Evolutionary conservation across 2,888 invertebrate species (phyloP), one percentile per base, ranked within the genome.

Genomic region (Hyles lineata): DNA sequence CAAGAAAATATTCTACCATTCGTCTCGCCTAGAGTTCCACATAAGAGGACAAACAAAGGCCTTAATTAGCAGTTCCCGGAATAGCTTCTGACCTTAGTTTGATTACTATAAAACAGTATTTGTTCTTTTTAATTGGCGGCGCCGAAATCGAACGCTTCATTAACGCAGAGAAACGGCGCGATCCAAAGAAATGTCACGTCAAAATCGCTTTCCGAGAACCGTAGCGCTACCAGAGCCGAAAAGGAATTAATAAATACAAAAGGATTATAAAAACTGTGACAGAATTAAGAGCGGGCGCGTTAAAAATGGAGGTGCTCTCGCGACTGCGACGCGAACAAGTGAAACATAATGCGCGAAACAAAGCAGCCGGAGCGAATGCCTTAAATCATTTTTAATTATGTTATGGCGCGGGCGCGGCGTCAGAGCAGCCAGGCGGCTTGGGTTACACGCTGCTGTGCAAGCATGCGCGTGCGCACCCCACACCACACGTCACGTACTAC

Each of bases 341-440:
- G 94, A 94, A 94, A 94, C 92, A 94, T 93, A 93, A 94, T 90
- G 94, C 94, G 94, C 93, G 94, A 94, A 94, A 94, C 93, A 94
- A 94, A 94, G 94, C 94, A 94, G 94, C 92, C 94, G 94, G 91
- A 92, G 93, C 94, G 93, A 93, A 94, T 93, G 93, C 93, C 89
- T 93, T 94, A 94, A 94, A 94, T 94, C 94, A 94, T 94, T 94
- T 94, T 94, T 94, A 94, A 94, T 94, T 94, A 94, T 94, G 94
- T 94, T 94, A 94, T 94, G 94, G 94, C 93, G 93, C 87, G 88
- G 81, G 83, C 81, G 83, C 78, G 84, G 67, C 67, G 82, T 83
- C 83, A 80, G 83, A 82, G 86, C 55, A 55, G 55, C 19, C 55
- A n/a, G 82, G 81, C 88, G 90, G 87, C 84, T 92, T 86, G 86